Evolutionary conservation across 2,113 vertebrate species (phyloP).

Genomic region (Urocitellus parryii): DNA sequence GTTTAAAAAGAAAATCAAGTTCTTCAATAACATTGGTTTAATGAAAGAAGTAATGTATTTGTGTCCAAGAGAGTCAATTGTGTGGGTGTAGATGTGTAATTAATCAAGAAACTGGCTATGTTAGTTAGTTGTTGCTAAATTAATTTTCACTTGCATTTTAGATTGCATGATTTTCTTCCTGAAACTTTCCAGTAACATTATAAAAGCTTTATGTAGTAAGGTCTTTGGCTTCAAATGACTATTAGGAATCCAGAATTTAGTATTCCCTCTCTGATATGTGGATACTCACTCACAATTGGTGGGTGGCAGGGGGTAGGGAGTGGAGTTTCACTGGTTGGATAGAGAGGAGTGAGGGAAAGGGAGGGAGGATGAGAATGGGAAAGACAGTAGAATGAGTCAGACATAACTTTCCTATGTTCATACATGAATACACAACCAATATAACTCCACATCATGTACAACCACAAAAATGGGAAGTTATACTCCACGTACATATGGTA

Average conservation of each 20-base stretch:
- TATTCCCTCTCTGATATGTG: not conserved
- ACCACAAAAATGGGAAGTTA: too few species aligned
- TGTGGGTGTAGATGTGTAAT: not conserved
- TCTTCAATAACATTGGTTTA: not conserved
- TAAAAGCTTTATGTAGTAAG: not conserved
- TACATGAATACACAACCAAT: too few species aligned
- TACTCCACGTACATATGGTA: too few species aligned
- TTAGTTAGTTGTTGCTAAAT: conserved; percentile 34
- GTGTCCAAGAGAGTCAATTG: not conserved
- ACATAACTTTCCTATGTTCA: too few species aligned
- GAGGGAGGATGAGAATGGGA: too few species aligned
- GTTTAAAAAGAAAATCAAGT: not conserved
- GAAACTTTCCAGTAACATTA: conserved; percentile 9
- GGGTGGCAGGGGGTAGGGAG: too few species aligned
- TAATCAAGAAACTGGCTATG: not conserved
- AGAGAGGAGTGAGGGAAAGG: too few species aligned
- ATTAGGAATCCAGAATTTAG: conserved; percentile 43
- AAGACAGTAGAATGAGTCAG: too few species aligned
- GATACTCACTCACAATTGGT: too few species aligned
- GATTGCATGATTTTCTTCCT: conserved; percentile 21
- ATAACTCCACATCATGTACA: too few species aligned
- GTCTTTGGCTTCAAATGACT: conserved; percentile 10
- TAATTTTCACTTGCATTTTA: conserved; percentile 46
- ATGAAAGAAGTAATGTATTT: not conserved
- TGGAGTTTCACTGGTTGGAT: too few species aligned